Conservation (phyloP, 2,888 invertebrate genomes). For the Drosophila merina region DNA sequence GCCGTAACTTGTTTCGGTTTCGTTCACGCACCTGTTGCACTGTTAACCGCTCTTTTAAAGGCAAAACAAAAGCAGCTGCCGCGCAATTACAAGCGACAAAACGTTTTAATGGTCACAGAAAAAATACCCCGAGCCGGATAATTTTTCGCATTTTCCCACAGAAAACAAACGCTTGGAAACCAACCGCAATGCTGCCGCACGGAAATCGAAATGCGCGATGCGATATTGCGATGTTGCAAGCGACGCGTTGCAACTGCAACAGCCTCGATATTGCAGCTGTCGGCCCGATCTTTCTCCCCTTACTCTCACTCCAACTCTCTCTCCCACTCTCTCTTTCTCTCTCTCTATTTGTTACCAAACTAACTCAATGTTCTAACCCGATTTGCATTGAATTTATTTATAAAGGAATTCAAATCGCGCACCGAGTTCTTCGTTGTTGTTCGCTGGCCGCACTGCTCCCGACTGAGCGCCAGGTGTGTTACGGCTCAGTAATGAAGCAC, state of each 20-base stretch:
- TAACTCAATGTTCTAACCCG: conserved; percentile 16
- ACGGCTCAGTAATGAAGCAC: conserved; percentile 27
- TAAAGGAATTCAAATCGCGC: conserved; percentile 36
- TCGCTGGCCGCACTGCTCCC: conserved; percentile 67
- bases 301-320: conserved; percentile 37
- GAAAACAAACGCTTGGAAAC: conserved; percentile 12
- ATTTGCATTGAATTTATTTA: conserved; percentile 26
- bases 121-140: conserved; percentile 36
- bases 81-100: conserved; percentile 74
- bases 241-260: conserved; percentile 57
- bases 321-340: conserved; percentile 46
- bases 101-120: conserved; percentile 58
- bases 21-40: conserved; percentile 70
- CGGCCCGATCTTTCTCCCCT: conserved; percentile 45
- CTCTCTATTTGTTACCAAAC: conserved; percentile 25
- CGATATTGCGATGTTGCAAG: conserved; percentile 73
- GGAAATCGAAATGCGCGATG: conserved; percentile 14
- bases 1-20: conserved; percentile 31
- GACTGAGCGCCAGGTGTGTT: conserved; percentile 74
- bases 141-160: conserved; percentile 55
- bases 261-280: conserved; percentile 27
- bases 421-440: conserved; percentile 67
- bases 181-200: conserved; percentile 30
- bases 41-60: conserved; percentile 53
- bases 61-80: conserved; percentile 73